Conservation (phyloP, 2,888 invertebrate species). For the Cacoxenus indagator region DNA sequence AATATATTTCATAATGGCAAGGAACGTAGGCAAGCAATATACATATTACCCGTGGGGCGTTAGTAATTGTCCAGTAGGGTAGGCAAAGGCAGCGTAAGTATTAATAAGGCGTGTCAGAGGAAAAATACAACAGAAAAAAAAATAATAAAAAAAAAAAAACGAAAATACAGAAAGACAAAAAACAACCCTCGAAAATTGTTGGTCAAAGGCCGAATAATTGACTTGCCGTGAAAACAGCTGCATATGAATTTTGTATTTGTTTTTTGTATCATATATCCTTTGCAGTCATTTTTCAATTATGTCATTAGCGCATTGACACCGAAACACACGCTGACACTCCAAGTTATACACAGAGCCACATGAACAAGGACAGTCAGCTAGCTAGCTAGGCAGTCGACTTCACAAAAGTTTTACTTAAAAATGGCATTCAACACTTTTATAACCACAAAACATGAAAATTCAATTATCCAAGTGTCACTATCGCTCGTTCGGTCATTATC, state of each 20-base stretch:
- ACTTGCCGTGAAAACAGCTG: slow-evolving; percentile 14
- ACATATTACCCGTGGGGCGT: not conserved
- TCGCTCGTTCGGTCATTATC: not conserved
- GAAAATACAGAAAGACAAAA: too few relatives aligned
- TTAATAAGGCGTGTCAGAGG: not conserved
- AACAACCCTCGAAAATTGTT: not conserved
- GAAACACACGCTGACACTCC: slow-evolving; percentile 17
- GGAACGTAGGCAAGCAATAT: too few relatives aligned
- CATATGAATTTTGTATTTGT: slow-evolving; percentile 10
- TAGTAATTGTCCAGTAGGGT: too few relatives aligned
- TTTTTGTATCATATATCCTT: not conserved
- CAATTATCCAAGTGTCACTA: slow-evolving; percentile 50
- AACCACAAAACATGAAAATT: slow-evolving; percentile 57
- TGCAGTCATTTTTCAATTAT: slow-evolving; percentile 59
- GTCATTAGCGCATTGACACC: slow-evolving; percentile 44
- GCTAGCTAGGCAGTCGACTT: too few relatives aligned
- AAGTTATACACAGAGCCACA: not conserved
- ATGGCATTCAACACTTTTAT: slow-evolving; percentile 13
- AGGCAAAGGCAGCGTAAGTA: too few relatives aligned
- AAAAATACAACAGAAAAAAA: not conserved
- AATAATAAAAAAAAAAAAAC: not conserved
- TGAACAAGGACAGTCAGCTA: too few relatives aligned
- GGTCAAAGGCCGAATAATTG: not conserved
- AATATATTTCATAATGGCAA: not conserved
- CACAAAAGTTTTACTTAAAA: not conserved